Evolutionary conservation across 2,113 vertebrate genomes (phyloP).

Genomic region (Todiramphus saurophagus): DNA sequence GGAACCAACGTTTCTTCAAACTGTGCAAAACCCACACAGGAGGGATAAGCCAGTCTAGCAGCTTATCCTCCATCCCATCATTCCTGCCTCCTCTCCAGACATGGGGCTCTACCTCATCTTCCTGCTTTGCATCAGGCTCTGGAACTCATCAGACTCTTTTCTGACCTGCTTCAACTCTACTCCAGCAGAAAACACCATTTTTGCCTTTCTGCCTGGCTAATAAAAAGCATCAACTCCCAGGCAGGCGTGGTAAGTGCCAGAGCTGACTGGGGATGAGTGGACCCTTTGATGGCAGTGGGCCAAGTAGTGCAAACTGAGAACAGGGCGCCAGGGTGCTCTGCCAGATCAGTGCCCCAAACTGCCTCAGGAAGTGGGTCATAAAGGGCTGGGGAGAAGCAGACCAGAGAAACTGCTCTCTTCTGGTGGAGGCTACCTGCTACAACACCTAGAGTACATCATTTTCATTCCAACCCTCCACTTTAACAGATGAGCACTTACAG

Average conservation of each 20-base stretch:
- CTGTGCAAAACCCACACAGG: not conserved
- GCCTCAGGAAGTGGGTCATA: not conserved
- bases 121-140: not conserved
- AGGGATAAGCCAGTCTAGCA: not conserved
- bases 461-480: not conserved
- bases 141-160: not conserved
- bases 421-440: not conserved
- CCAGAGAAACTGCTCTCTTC: not conserved
- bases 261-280: fast-evolving
- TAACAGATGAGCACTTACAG: not conserved
- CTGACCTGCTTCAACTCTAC: not conserved
- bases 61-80: not conserved
- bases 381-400: not conserved
- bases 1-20: not conserved
- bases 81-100: not conserved
- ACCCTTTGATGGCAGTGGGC: not conserved
- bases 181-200: not conserved
- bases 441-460: not conserved
- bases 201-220: not conserved
- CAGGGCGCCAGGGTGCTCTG: not conserved
- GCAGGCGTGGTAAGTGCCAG: not conserved
- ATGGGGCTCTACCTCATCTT: not conserved
- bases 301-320: not conserved
- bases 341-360: fast-evolving
- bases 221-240: not conserved